Evolutionary conservation across 1,140 invertebrate genomes (phyloP).

Genomic region (Apocrypta bakeri): DNA sequence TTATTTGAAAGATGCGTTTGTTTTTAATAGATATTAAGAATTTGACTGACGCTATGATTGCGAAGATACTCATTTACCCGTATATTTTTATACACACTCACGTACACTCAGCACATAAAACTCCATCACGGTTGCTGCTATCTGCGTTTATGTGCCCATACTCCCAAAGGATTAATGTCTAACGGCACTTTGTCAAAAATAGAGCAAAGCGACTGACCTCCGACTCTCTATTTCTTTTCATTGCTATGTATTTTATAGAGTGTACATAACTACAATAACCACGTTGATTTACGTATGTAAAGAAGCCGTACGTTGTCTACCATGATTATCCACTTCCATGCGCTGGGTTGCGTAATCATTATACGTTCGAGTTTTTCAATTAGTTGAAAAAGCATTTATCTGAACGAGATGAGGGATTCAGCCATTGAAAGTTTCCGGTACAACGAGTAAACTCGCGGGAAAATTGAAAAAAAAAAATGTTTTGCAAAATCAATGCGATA

Average conservation of each 20-base stretch:
- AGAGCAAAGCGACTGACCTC: constrained; percentile 52
- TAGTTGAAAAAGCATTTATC: neutral
- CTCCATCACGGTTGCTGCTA: too few species aligned
- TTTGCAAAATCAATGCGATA: too few species aligned
- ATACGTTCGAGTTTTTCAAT: neutral
- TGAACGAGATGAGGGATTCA: neutral
- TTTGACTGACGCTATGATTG: too few species aligned
- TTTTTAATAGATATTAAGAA: too few species aligned
- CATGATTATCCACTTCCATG: neutral
- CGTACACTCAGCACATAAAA: neutral
- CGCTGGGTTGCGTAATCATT: neutral
- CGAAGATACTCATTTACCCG: too few species aligned
- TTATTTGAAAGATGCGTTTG: too few species aligned
- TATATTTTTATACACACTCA: neutral
- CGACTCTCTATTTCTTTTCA: neutral
- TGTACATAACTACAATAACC: too few species aligned
- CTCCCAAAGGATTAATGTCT: constrained; percentile 64
- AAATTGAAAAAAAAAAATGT: too few species aligned
- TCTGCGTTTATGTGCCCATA: constrained; percentile 54
- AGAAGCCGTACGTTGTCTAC: too few species aligned
- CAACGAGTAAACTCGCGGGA: neutral
- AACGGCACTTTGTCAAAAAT: constrained; percentile 66
- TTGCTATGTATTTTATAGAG: too few species aligned
- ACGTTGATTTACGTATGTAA: too few species aligned
- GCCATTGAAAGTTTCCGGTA: neutral